Conservation (phyloP, 2,797 vertebrate species). For the Parambassis ranga region DNA sequence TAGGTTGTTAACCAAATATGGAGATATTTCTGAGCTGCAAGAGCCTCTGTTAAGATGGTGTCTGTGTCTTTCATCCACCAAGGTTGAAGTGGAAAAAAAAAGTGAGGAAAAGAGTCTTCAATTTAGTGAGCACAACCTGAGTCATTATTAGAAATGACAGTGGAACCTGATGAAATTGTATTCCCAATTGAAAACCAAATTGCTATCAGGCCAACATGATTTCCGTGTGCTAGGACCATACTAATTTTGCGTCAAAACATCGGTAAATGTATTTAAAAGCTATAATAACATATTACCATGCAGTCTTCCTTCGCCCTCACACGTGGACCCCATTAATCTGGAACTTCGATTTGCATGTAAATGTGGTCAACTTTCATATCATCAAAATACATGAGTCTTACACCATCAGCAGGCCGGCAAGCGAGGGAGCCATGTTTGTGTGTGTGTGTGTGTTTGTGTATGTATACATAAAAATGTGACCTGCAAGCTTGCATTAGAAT, state of each 20-base stretch:
- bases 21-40: conserved; percentile 34
- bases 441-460: conserved; percentile 30
- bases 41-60: conserved; percentile 74
- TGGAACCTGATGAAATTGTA: conserved; percentile 99
- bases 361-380: conserved; percentile 99
- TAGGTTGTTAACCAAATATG: conserved; percentile 18
- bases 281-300: conserved; percentile 97
- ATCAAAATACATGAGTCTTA: conserved; percentile 98
- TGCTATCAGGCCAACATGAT: conserved; percentile 98
- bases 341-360: conserved; percentile 99
- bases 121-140: conserved; percentile 92
- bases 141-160: conserved; percentile 99
- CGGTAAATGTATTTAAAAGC: conserved; percentile 99
- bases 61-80: conserved; percentile 81
- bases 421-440: conserved; percentile 42
- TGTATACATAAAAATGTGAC: conserved; percentile 20
- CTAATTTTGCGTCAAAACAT: conserved; percentile 95
- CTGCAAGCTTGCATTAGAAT: conserved; percentile 28
- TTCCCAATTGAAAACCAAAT: conserved; percentile 99
- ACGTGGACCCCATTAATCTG: conserved; percentile 97
- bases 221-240: conserved; percentile 92
- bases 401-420: conserved; percentile 52
- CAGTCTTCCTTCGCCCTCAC: conserved; percentile 85
- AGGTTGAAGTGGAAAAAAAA: conserved; percentile 62
- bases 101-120: conserved; percentile 83